Conservation (phyloP, 2,113 vertebrate species). For the Colistium nudipinnis region DNA sequence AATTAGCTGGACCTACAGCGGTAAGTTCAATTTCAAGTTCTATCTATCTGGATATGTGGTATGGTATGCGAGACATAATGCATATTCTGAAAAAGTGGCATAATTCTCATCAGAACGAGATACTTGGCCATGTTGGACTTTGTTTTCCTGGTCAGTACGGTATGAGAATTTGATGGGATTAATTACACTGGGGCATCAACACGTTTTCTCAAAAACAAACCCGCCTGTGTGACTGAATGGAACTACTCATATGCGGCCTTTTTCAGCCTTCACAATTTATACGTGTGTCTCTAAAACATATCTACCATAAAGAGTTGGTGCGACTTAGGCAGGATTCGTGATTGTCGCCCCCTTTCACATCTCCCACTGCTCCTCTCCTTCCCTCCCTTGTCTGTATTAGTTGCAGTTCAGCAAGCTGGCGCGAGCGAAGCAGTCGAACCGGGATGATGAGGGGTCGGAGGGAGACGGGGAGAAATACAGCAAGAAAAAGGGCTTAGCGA, state of each 20-base stretch:
- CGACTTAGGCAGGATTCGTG: constrained; percentile 14
- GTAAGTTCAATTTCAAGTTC: constrained; percentile 57
- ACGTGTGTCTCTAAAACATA: not conserved
- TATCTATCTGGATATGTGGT: not conserved
- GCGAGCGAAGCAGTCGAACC: constrained; percentile 60
- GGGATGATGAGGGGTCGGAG: constrained; percentile 62
- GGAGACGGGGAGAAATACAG: constrained; percentile 40
- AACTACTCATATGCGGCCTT: not conserved
- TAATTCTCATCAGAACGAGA: not conserved
- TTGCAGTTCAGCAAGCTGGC: constrained; percentile 75
- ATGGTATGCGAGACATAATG: not conserved
- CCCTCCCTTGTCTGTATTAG: constrained; percentile 63
- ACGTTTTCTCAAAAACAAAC: no score
- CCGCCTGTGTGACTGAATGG: not conserved
- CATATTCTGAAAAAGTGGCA: not conserved
- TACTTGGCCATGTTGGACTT: not conserved
- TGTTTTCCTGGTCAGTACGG: no score
- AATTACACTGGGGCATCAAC: no score
- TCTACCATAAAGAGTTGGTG: constrained; percentile 3
- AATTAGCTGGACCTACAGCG: constrained; percentile 75
- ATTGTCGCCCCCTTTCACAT: not conserved
- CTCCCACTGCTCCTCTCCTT: constrained; percentile 34
- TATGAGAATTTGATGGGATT: no score
- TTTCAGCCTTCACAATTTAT: not conserved
- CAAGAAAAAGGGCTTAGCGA: constrained; percentile 24